A percentile compares a stretch with the other conserved stretches of the same genome.
Evolutionary conservation across 2,113 vertebrate genomes (phyloP).

Genomic region (Rhizomys pruinosus): DNA sequence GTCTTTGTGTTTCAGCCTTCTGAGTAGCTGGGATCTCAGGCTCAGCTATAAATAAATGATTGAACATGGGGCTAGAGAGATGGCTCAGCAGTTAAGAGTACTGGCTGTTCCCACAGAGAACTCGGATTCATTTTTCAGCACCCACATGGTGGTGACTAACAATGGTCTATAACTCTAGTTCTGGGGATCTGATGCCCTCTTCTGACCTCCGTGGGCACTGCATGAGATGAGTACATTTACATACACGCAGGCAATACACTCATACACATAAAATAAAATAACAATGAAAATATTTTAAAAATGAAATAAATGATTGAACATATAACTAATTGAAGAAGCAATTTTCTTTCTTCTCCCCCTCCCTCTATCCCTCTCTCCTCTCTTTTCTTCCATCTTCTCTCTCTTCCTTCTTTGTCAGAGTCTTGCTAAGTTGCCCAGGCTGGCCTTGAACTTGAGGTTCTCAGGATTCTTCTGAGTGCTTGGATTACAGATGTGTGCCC

Average conservation of each 20-base stretch:
- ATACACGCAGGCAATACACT: background rate
- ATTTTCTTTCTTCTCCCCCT: too few species aligned
- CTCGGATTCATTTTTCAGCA: background rate
- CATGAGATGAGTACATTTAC: background rate
- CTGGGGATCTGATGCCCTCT: background rate
- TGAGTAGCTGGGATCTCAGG: background rate
- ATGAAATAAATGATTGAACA: background rate
- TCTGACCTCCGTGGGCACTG: background rate
- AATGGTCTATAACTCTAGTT: background rate
- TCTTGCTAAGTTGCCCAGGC: background rate
- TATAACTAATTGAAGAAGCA: background rate
- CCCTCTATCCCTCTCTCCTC: too few species aligned
- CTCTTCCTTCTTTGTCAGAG: too few species aligned
- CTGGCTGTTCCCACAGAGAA: background rate
- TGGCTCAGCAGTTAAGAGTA: background rate
- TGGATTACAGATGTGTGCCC: background rate
- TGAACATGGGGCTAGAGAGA: background rate
- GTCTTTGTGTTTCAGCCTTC: background rate
- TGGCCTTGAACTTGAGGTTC: background rate
- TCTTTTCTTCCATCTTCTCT: too few species aligned
- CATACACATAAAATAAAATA: background rate
- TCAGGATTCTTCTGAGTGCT: background rate
- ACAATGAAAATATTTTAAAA: too few species aligned
- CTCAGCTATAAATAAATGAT: background rate
- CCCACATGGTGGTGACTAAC: background rate